Percentiles rank a stretch among this genome's conserved stretches.
These are phyloP conservation scores for Hydrolagus colliei DNA, from an alignment of 2,797 vertebrate species.

Conservation along the genomic window DNA sequence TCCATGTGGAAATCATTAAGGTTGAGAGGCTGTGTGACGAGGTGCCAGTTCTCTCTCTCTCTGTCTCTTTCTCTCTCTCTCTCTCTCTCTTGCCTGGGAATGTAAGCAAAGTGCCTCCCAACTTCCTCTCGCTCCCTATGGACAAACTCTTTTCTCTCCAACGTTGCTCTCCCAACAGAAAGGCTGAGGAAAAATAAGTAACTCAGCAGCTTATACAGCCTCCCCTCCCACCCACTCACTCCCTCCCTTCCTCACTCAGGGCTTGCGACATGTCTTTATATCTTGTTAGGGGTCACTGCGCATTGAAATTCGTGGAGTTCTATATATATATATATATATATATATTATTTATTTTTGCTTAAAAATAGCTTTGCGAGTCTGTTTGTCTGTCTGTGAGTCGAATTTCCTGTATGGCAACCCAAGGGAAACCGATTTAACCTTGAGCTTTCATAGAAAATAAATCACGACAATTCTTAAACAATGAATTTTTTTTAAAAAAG, in stretches of 20 bases:
- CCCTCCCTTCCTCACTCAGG: neutral
- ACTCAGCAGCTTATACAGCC: conserved; percentile 25
- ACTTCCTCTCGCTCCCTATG: conserved; percentile 49
- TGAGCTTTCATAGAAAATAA: neutral
- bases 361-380: neutral
- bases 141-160: conserved; percentile 25
- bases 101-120: conserved; percentile 44
- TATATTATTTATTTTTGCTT: too few relatives aligned
- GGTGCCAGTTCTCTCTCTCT: conserved; percentile 45
- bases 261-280: too few relatives aligned
- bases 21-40: conserved; percentile 50
- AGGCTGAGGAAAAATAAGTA: conserved; percentile 27
- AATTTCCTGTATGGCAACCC: neutral
- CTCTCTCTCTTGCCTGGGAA: conserved; percentile 63
- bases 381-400: neutral
- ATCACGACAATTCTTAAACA: neutral
- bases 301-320: neutral
- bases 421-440: conserved; percentile 16
- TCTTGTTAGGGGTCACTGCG: too few relatives aligned
- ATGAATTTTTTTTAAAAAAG: neutral
- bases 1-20: conserved; percentile 82
- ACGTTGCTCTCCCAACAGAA: neutral
- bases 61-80: conserved; percentile 44
- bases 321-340: neutral
- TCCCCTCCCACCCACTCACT: neutral